These are phyloP conservation scores for Troglohyphantes excavatus DNA, from an alignment of 2,888 invertebrate genomes.

Conservation along the genomic window DNA sequence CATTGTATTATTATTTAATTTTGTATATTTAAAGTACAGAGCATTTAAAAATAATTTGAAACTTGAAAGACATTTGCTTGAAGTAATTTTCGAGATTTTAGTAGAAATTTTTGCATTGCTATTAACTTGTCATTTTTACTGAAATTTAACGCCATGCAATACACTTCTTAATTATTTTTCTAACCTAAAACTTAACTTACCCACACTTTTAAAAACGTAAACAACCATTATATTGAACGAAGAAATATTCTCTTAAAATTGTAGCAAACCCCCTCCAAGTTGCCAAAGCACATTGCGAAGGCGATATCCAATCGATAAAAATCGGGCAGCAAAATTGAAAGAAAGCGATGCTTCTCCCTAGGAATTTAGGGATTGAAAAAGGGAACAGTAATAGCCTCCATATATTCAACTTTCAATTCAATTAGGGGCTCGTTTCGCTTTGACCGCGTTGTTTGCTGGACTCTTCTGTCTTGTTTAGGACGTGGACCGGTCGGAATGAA, in stretches of 20 bases:
- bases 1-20: too few relatives aligned
- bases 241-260: neutral
- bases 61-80: too few relatives aligned
- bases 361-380: constrained; percentile 23
- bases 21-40: too few relatives aligned
- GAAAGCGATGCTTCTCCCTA: neutral
- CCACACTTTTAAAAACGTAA: too few relatives aligned
- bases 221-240: too few relatives aligned
- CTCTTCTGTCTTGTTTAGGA: neutral
- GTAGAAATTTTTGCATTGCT: too few relatives aligned
- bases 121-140: too few relatives aligned
- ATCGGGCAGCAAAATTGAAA: neutral
- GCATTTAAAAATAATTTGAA: too few relatives aligned
- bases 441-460: constrained; percentile 24
- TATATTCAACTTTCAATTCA: constrained; percentile 65
- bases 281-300: neutral
- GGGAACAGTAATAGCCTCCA: constrained; percentile 34
- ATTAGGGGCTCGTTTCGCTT: constrained; percentile 31
- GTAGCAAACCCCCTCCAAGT: neutral
- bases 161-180: too few relatives aligned
- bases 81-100: too few relatives aligned
- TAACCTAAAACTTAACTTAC: too few relatives aligned
- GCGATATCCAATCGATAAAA: neutral
- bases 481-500: neutral
- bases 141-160: too few relatives aligned